Evolutionary conservation across 2,113 vertebrate species (phyloP).

Genomic region (Entomyzon cyanotis): DNA sequence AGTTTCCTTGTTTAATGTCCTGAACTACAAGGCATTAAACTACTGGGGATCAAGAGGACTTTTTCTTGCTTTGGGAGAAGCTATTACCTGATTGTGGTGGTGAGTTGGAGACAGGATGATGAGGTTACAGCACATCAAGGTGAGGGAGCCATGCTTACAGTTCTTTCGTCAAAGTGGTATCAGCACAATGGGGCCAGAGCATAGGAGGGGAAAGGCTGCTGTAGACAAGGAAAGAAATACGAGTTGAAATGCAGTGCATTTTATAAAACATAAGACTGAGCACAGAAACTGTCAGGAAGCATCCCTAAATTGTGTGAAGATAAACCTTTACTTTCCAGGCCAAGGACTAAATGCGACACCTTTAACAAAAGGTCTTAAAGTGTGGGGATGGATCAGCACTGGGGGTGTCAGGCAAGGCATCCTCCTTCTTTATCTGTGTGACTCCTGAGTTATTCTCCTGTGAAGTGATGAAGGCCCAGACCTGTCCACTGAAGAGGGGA

Average conservation of each 20-base stretch:
- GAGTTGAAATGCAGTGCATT: not conserved
- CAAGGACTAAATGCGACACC: not conserved
- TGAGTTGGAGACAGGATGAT: not conserved
- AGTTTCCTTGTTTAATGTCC: not conserved
- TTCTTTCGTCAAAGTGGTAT: not conserved
- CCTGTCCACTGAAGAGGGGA: not conserved
- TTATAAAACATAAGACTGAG: not conserved
- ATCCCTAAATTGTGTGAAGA: not conserved
- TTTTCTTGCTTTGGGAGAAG: not conserved
- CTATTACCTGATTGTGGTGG: not conserved
- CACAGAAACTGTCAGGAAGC: not conserved
- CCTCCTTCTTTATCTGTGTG: not conserved
- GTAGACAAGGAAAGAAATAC: not conserved
- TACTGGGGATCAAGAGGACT: not conserved
- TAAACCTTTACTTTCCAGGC: not conserved
- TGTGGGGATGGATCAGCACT: fast-evolving
- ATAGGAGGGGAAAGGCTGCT: not conserved
- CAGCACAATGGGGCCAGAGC: fast-evolving
- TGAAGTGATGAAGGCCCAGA: not conserved
- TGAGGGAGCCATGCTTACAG: not conserved
- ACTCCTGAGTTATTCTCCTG: not conserved
- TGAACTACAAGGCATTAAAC: not conserved
- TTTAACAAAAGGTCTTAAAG: not conserved
- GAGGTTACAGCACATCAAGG: not conserved
- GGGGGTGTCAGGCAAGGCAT: not conserved